Percentiles rank a stretch among this genome's conserved stretches.
Evolutionary conservation across 2,888 invertebrate genomes (phyloP).

Genomic region (Smittia sp.): DNA sequence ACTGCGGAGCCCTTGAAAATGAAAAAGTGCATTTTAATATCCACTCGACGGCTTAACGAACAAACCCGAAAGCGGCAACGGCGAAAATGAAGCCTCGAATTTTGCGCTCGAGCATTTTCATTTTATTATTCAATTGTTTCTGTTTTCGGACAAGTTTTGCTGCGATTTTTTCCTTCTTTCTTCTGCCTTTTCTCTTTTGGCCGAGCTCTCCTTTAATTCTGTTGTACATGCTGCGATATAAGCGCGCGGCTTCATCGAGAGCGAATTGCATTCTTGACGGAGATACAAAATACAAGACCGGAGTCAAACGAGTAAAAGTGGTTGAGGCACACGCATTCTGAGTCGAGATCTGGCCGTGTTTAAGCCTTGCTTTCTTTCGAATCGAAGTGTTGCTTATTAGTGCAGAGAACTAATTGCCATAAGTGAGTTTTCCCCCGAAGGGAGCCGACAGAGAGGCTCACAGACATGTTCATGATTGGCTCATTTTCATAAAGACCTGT

Average conservation of each 20-base stretch:
- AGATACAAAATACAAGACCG: slow-evolving; percentile 21
- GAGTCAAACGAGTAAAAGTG: slow-evolving; percentile 32
- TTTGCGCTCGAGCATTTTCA: neutral
- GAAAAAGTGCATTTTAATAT: slow-evolving; percentile 20
- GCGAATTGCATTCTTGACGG: slow-evolving; percentile 19
- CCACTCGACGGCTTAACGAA: slow-evolving; percentile 8
- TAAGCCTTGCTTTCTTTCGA: slow-evolving; percentile 3
- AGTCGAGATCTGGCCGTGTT: neutral
- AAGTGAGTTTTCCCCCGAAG: neutral
- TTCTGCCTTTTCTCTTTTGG: neutral
- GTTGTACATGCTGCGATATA: neutral
- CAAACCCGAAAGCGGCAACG: neutral
- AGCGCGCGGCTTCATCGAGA: neutral
- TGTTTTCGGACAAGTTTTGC: slow-evolving; percentile 28
- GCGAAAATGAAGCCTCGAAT: neutral
- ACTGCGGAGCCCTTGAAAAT: neutral
- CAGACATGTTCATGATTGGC: too few species aligned
- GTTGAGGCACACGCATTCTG: slow-evolving; percentile 33
- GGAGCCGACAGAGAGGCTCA: too few species aligned
- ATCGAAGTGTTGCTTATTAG: neutral
- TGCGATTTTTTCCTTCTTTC: slow-evolving; percentile 10
- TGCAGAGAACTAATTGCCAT: neutral
- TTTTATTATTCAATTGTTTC: slow-evolving; percentile 36
- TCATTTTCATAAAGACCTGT: too few species aligned
- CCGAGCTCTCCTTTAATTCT: slow-evolving; percentile 12